Evolutionary conservation across 2,797 vertebrate genomes (phyloP), one percentile per base, ranked within the genome.

Genomic region (Sebastes dallii): DNA sequence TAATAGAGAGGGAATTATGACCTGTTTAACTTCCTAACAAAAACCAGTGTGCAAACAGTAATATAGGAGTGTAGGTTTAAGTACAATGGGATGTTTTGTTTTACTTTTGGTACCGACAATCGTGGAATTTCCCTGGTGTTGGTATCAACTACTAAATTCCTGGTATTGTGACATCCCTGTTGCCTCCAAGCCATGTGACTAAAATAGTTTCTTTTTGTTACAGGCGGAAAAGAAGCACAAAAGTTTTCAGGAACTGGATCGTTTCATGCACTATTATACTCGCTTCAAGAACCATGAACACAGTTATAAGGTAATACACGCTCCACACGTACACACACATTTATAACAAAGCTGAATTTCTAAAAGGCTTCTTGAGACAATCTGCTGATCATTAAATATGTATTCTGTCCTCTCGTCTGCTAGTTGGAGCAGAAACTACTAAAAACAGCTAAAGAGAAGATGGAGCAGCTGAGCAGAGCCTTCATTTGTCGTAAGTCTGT

Each of bases 361-460:
- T 50, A 4, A 46, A 77, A 58, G 2, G n/a, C 58, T 20, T 34
- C 8, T 66, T 58, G 24, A 68, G 22, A 5, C 12, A 32, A 46
- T 56, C 46, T 73, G 30, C 64, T 54, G 20, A 50, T 72, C 14
- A 24, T 58, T 58, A 39, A 13, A 55, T 46, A 4, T 8, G 2
- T 75, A 0, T 54, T 56, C 24, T 83, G 3, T 54, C 29, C 60
- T 70, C 77, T 36, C 72, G 69, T 77, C 87, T 69, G 13, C 60
- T 71, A 99, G 98, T 95, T 99, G 95, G 98, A 99, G 92, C 98
- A 98, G 74, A 98, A 97, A 92, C 96, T 99, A 94, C 95, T 99
- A 66, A 99, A 99, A 96, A 99, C 98, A 5, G 98, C 99, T 91
- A 99, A 99, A 97, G 99, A 99, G 95, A 99, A 99, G 95, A 99